Evolutionary conservation across 2,888 invertebrate genomes (phyloP).

Genomic region (Trichogramma dendrolimi): DNA sequence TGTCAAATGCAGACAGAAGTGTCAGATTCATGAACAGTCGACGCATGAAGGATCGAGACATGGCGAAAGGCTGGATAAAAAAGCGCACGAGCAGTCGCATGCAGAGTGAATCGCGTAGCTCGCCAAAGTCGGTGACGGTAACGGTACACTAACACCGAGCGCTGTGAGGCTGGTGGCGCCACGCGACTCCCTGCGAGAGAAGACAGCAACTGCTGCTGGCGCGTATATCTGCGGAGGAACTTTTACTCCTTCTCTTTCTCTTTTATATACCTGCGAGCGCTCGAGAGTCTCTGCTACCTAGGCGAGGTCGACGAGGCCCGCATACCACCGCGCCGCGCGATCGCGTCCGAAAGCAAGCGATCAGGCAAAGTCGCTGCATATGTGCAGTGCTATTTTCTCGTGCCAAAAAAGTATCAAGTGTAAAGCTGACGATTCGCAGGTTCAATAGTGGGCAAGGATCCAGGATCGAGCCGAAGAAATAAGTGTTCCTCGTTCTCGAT

Average conservation of each 20-base stretch:
- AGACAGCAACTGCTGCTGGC: constrained; percentile 1
- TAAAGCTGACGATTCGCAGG: no score
- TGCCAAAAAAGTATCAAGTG: no score
- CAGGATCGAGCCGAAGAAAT: no score
- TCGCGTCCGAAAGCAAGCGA: constrained; percentile 45
- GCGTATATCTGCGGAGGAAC: constrained; percentile 1
- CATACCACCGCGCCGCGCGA: constrained; percentile 46
- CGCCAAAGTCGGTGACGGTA: constrained; percentile 36
- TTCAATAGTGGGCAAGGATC: no score
- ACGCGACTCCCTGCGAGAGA: constrained; percentile 33
- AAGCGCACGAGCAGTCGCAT: no score
- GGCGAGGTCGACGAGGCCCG: constrained; percentile 49
- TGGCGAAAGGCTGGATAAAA: no score
- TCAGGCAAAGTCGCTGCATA: constrained; percentile 31
- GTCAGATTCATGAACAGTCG: no score
- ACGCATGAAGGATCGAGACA: no score
- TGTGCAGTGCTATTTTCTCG: neutral
- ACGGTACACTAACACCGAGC: constrained; percentile 39
- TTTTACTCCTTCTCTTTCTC: neutral
- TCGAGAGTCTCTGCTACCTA: constrained; percentile 34
- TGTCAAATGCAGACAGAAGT: no score
- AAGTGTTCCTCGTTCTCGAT: no score
- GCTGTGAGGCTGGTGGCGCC: constrained; percentile 44
- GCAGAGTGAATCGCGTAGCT: neutral
- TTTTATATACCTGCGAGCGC: neutral